phyloP scores from a whole-genome alignment of 2,113 vertebrate genomes.

The Scartelaos histophorus region DNA sequence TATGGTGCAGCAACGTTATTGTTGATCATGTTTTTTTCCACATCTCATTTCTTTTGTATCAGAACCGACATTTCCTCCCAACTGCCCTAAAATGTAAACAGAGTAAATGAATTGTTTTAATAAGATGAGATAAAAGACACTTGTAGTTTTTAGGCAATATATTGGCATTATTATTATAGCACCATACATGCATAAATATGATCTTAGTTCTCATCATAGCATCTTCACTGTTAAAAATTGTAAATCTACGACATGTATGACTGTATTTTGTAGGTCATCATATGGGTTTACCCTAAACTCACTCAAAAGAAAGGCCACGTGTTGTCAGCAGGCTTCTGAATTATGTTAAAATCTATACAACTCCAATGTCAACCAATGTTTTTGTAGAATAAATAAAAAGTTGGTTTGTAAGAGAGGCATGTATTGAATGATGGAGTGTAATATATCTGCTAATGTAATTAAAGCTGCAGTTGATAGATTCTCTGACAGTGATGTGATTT shows the following conservation, averaged over 20 bases:
- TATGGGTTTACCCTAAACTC: constrained; percentile 48
- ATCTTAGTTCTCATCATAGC: constrained; percentile 65
- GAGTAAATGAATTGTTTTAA: constrained; percentile 20
- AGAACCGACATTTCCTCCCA: not conserved
- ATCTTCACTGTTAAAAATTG: constrained; percentile 67
- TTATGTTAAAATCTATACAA: constrained; percentile 19
- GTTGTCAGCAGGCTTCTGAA: constrained; percentile 10
- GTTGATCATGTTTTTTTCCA: constrained; percentile 2
- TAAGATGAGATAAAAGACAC: constrained; percentile 47
- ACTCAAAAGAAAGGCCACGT: constrained; percentile 39
- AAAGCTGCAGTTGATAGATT: constrained; percentile 46
- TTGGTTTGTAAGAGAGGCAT: constrained; percentile 63
- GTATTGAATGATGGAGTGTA: constrained; percentile 45
- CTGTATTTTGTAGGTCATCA: constrained; percentile 56
- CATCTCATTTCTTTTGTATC: constrained; percentile 6
- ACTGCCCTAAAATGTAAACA: not conserved
- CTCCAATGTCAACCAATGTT: constrained; percentile 10
- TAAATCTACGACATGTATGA: constrained; percentile 61
- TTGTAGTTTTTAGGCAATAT: constrained; percentile 68
- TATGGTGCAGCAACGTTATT: not conserved
- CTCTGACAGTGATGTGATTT: constrained; percentile 8
- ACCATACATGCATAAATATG: constrained; percentile 67
- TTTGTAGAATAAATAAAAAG: constrained; percentile 41
- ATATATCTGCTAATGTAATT: constrained; percentile 44
- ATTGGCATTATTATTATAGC: constrained; percentile 44